Percentiles rank a stretch among this genome's conserved stretches.
Evolutionary conservation across 2,888 invertebrate species (phyloP).

Genomic region (Serrognathus titanus): DNA sequence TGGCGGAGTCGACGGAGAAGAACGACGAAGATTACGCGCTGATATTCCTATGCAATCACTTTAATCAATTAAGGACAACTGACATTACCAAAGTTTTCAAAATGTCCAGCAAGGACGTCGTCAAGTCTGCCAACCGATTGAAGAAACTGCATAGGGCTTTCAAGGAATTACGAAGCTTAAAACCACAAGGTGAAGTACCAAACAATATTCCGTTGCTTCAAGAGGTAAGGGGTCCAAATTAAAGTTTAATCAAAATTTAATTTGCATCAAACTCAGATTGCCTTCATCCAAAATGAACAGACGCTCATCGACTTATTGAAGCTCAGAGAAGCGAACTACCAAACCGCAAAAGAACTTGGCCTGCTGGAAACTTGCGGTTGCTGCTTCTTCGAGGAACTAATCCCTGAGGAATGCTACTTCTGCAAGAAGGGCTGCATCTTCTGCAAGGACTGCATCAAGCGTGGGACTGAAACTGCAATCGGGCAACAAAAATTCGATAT

Average conservation of each 20-base stretch:
- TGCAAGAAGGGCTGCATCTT: slow-evolving; percentile 42
- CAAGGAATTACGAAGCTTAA: slow-evolving; percentile 21
- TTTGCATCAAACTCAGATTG: slow-evolving; percentile 25
- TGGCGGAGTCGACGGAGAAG: slow-evolving; percentile 16
- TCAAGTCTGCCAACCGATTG: slow-evolving; percentile 32
- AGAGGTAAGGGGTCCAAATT: slow-evolving; percentile 32
- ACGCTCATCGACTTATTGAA: slow-evolving; percentile 38
- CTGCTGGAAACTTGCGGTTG: slow-evolving; percentile 50
- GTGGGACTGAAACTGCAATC: slow-evolving; percentile 45
- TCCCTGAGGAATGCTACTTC: slow-evolving; percentile 45
- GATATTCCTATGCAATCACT: slow-evolving; percentile 37
- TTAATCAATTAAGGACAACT: slow-evolving; percentile 30
- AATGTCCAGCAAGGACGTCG: slow-evolving; percentile 32
- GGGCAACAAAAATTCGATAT: slow-evolving; percentile 48
- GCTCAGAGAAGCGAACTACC: slow-evolving; percentile 36
- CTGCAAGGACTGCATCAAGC: slow-evolving; percentile 50
- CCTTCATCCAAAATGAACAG: slow-evolving; percentile 38
- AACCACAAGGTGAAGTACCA: slow-evolving; percentile 19
- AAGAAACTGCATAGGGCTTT: slow-evolving; percentile 31
- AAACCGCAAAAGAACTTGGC: slow-evolving; percentile 34
- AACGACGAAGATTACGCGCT: slow-evolving; percentile 32
- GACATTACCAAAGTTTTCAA: slow-evolving; percentile 35
- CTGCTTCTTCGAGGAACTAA: slow-evolving; percentile 55
- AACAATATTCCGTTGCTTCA: slow-evolving; percentile 38
- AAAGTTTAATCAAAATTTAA: neutral